Base-by-base conservation (phyloP, 2,888 invertebrate genomes). In the Xestia xanthographa region DNA sequence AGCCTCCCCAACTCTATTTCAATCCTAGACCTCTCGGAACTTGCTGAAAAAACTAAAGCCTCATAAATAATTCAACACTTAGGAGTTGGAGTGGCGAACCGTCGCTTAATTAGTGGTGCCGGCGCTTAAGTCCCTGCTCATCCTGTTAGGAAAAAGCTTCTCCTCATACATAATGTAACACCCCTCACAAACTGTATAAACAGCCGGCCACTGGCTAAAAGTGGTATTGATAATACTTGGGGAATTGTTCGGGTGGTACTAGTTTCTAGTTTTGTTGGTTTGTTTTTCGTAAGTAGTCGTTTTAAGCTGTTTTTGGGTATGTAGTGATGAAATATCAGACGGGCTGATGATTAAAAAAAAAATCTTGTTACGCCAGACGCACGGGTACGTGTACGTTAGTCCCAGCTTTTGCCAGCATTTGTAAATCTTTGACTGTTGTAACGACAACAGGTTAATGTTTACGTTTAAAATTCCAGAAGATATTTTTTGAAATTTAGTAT, bases 91-190 rank as follows among this genome's bases (percentile, higher is more conserved):
- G 77, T 74, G 82, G 82, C 69, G 69, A 77, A 45, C 72, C 77
- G 82, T 66, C 85, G 82, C 71, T 85, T 83, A 83, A 83, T 83
- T 83, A 83, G 83, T 65, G 77, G 66, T 34, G 74, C 63, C 43
- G 34, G 66, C 68, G 81, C 81, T 85, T 84, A 77, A 80, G 70
- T 50, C 43, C 53, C 76, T 84, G 73, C 85, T 77, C 82, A 82
- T 75, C 85, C 77, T 77, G 77, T 81, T 74, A 81, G 67, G 85
- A 85, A 83, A 81, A 83, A 83, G 82, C 85, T 76, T 70, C 60
- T 45, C 6, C 45, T 83, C 69, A 85, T 83, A 75, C 82, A 83
- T 83, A 72, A 83, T 83, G 69, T 82, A 83, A 48, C 41, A 34
- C 48, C 43, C 41, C 69, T 48, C 67, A 69, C 71, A 66, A 74